Base-by-base conservation (phyloP, 1,140 invertebrate species). In the Xylocopa sonorina region DNA sequence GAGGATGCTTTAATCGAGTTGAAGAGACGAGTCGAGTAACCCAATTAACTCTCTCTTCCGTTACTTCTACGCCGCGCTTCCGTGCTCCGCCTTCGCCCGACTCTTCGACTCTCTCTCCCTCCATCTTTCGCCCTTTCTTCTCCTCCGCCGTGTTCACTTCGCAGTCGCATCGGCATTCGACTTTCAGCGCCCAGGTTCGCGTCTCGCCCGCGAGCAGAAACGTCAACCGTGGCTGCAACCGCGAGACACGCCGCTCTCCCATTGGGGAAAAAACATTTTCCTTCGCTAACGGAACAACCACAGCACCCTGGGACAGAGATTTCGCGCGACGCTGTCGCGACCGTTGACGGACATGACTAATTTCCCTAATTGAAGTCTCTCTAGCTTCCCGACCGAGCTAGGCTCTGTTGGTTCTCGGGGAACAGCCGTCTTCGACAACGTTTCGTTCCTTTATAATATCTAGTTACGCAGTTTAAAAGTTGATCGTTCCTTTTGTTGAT, bases 1-100 rank as follows among this genome's bases (percentile, higher is more conserved):
- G 73, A 84, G 80, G 80, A 85, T 78, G 82, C 86, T 89, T 88
- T 89, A 90, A 89, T 89, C 88, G 85, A 90, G 88, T 90, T 89
- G 84, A 89, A 89, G 86, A 89, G 88, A 87, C 82, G 84, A 89
- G 85, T 87, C 78, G 80, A 88, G 85, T 90, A 89, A 89, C 86
- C 85, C 84, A 89, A 89, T 88, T 87, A 88, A 85, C 81, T 88
- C 62, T 85, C 84, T 85, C 75, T 85, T 85, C 84, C 74, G 84
- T 82, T 85, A 84, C 84, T 85, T 81, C 74, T 55, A 78, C 53
- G 73, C 68, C 76, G 53, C 12, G 76, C 53, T 34, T 57, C 66
- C 48, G 18, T 38, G 60, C 46, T 34, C 21, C 16, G 14, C 27
- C 62, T 60, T 46, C 43, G 18, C 21, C 18, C 63, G 14, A 29